A percentile compares a stretch with the other conserved stretches of the same genome.
Evolutionary conservation across 1,140 invertebrate genomes (phyloP).

Genomic region (Trachymyrmex cornetzi): DNA sequence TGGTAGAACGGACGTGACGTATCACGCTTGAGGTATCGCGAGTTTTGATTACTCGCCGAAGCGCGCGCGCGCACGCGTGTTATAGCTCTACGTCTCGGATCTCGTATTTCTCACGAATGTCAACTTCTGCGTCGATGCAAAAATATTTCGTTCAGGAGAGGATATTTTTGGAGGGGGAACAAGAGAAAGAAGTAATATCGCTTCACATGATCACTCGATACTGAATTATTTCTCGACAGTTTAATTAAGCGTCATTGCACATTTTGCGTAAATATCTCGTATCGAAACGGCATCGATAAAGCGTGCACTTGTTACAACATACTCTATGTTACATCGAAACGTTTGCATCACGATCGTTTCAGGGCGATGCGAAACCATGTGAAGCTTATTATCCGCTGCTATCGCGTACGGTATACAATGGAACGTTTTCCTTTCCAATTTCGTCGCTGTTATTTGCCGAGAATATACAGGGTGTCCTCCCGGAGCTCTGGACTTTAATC

Average conservation of each 20-base stretch:
- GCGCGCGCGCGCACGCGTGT: background rate
- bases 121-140: background rate
- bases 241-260: constrained; percentile 14
- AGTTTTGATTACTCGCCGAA: constrained; percentile 56
- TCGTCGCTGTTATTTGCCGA: background rate
- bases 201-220: background rate
- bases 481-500: background rate
- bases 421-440: constrained; percentile 35
- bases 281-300: constrained; percentile 14
- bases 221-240: constrained; percentile 12
- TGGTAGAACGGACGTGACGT: constrained; percentile 41
- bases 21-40: constrained; percentile 43
- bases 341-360: constrained; percentile 37
- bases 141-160: constrained; percentile 19
- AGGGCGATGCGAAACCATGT: constrained; percentile 12
- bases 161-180: background rate
- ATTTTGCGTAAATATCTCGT: constrained; percentile 24
- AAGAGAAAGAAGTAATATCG: background rate
- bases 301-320: constrained; percentile 52
- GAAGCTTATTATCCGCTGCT: constrained; percentile 36
- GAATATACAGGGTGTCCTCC: background rate
- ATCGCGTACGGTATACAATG: constrained; percentile 17
- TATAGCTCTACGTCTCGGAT: background rate
- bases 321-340: background rate
- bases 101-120: constrained; percentile 48